These are phyloP conservation scores for Ptychodera flava DNA, from an alignment of 35 echinoderm and acorn worm species.

Conservation along the genomic window DNA sequence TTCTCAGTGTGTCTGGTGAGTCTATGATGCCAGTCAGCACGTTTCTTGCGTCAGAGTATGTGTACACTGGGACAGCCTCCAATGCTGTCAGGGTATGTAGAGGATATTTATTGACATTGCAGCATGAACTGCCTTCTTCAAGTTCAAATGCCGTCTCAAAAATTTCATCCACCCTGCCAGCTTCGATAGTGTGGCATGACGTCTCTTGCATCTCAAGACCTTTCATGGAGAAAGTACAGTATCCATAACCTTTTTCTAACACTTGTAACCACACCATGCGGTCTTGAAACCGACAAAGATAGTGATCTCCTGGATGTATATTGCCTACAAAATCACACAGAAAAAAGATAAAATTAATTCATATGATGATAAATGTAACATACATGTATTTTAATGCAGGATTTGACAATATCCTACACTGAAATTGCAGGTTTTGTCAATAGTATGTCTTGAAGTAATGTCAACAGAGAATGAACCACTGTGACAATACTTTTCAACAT, in stretches of 20 bases:
- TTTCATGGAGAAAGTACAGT: slow-evolving; percentile 76
- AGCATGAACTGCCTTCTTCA: slow-evolving; percentile 29
- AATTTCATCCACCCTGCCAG: slow-evolving; percentile 67
- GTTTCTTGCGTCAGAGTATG: slow-evolving; percentile 90
- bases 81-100: slow-evolving; percentile 69
- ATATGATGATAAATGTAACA: not conserved
- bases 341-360: not conserved
- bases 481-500: too few species aligned
- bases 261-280: slow-evolving; percentile 94
- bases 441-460: too few species aligned
- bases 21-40: slow-evolving; percentile 91
- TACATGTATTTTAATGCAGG: not conserved
- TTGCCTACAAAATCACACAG: slow-evolving; percentile 23
- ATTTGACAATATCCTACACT: too few species aligned
- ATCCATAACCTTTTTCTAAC: slow-evolving; percentile 81
- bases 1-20: slow-evolving; percentile 60
- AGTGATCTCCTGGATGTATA: slow-evolving; percentile 39
- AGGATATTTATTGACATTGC: slow-evolving; percentile 54
- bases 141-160: slow-evolving; percentile 68
- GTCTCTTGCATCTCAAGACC: slow-evolving; percentile 97
- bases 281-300: slow-evolving; percentile 82
- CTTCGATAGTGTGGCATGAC: slow-evolving; percentile 94
- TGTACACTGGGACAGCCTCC: slow-evolving; percentile 63
- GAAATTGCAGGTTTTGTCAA: too few species aligned
- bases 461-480: too few species aligned